phyloP scores from a whole-genome alignment of 2,113 vertebrate genomes.

The Forbesichthys papilliferus region DNA sequence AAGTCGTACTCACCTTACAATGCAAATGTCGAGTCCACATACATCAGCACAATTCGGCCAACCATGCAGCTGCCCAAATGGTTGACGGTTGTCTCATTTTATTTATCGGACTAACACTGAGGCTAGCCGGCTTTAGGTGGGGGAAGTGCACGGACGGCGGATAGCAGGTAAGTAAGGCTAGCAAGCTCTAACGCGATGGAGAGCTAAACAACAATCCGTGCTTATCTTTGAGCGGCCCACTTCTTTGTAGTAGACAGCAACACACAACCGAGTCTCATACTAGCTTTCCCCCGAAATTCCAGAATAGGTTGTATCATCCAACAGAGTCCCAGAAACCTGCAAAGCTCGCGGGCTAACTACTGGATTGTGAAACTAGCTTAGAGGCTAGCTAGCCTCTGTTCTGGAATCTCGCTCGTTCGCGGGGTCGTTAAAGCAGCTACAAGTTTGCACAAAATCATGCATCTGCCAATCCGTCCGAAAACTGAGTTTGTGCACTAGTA shows the following conservation, averaged over 20 bases:
- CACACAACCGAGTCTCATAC: constrained; percentile 16
- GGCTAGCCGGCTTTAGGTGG: constrained; percentile 74
- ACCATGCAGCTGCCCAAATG: constrained; percentile 64
- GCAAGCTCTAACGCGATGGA: constrained; percentile 39
- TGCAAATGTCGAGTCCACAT: constrained; percentile 66
- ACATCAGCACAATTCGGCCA: constrained; percentile 76
- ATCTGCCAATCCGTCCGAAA: constrained; percentile 9
- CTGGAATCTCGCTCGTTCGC: constrained; percentile 55
- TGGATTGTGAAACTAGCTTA: neutral
- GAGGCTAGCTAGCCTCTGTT: constrained; percentile 44
- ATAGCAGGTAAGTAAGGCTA: constrained; percentile 57
- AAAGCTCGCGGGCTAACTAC: constrained; percentile 39
- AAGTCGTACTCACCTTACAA: constrained; percentile 72
- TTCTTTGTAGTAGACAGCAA: constrained; percentile 9
- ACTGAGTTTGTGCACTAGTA: constrained; percentile 21
- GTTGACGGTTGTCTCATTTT: constrained; percentile 76
- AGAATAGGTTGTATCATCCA: too few relatives aligned
- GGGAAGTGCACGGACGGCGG: constrained; percentile 74
- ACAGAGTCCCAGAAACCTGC: neutral
- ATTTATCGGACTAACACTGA: constrained; percentile 72
- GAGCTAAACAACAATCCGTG: constrained; percentile 25
- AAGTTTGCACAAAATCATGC: constrained; percentile 51
- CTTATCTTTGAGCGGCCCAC: constrained; percentile 29
- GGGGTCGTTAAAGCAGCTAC: constrained; percentile 42
- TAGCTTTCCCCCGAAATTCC: neutral